A percentile compares a stretch with the other conserved stretches of the same genome.
Conservation (phyloP, 2,113 vertebrate genomes). For the Malurus alboscapulatus region DNA sequence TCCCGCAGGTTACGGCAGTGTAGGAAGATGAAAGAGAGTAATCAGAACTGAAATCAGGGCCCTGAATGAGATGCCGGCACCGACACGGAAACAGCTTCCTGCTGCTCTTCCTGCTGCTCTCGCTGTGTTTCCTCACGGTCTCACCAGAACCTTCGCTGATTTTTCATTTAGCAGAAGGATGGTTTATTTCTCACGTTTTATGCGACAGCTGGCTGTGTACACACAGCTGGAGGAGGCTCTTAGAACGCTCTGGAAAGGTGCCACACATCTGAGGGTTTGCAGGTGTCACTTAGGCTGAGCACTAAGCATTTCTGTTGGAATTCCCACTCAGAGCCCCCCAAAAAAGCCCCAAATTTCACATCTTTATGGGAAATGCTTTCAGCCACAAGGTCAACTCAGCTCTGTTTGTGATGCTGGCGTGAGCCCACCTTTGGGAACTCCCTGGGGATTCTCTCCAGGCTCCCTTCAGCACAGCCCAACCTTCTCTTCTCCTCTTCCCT, state of each 20-base stretch:
- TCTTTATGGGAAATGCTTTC: background rate
- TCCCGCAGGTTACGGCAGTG: background rate
- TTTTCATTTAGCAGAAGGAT: background rate
- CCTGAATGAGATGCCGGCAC: background rate
- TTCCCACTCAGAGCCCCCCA: background rate
- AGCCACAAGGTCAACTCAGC: background rate
- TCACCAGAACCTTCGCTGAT: background rate
- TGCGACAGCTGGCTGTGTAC: background rate
- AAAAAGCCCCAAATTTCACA: background rate
- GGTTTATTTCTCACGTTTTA: background rate
- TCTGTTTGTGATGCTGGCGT: background rate
- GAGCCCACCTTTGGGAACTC: background rate
- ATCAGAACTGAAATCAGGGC: slow-evolving; percentile 32
- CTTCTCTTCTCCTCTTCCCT: background rate
- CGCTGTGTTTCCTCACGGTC: accelerated
- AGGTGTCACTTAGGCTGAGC: background rate
- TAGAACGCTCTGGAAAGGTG: background rate
- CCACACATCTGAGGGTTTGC: background rate
- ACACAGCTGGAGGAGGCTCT: background rate
- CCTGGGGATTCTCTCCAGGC: background rate
- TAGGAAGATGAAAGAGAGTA: slow-evolving; percentile 32
- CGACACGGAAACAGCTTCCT: background rate
- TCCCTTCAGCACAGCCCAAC: accelerated
- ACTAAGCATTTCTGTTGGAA: background rate
- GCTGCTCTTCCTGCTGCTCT: background rate